Evolutionary conservation across 2,113 vertebrate species (phyloP).

Genomic region (Spheniscus mendiculus): DNA sequence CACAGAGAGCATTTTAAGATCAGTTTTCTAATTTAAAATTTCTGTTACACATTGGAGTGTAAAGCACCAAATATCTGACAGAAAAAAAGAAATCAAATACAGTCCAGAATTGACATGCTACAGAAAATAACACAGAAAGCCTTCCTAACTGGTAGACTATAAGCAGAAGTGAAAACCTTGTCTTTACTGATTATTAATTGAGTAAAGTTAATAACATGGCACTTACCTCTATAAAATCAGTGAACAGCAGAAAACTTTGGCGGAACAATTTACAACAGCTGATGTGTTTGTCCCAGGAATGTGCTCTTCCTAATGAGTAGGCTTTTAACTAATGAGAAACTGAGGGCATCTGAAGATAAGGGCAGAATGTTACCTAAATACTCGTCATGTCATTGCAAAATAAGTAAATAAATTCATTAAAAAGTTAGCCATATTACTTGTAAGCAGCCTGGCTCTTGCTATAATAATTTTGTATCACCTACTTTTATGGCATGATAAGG

Average conservation of each 20-base stretch:
- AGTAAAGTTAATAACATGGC: not conserved
- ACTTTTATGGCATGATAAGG: not conserved
- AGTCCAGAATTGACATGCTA: not conserved
- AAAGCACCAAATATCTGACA: not conserved
- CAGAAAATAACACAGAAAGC: not conserved
- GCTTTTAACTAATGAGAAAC: slow-evolving; percentile 54
- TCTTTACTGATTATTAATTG: not conserved
- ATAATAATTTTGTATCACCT: not conserved
- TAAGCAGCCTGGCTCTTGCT: not conserved
- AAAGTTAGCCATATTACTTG: not conserved
- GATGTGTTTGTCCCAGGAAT: slow-evolving; percentile 26
- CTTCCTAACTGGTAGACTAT: not conserved
- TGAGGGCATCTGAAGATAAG: not conserved
- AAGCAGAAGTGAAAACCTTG: slow-evolving; percentile 3
- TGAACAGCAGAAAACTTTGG: slow-evolving; percentile 39
- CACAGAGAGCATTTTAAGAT: not conserved
- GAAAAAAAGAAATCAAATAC: not conserved
- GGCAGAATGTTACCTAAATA: not conserved
- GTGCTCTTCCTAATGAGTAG: slow-evolving; percentile 50
- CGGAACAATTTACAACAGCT: slow-evolving; percentile 17
- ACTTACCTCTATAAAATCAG: slow-evolving; percentile 61
- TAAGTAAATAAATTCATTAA: not conserved
- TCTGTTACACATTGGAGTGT: not conserved
- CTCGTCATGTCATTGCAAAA: not conserved
- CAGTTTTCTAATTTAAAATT: not conserved